Conservation (phyloP, 2,888 invertebrate species). For the Empis stercorea region DNA sequence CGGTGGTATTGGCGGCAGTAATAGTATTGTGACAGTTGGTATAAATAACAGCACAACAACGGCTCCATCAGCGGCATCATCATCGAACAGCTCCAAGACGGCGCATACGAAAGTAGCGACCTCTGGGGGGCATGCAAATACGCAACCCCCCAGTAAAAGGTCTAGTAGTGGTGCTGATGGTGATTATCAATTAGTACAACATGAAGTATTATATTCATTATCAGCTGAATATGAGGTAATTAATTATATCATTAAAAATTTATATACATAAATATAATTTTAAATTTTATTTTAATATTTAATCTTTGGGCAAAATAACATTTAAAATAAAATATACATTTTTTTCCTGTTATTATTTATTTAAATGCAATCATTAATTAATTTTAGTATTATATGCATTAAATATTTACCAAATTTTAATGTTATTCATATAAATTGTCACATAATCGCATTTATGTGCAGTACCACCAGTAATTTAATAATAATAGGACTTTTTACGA, state of each 20-base stretch:
- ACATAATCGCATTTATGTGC: no score
- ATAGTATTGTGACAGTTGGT: slow-evolving; percentile 7
- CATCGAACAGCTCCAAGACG: slow-evolving; percentile 34
- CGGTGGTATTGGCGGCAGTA: slow-evolving; percentile 2
- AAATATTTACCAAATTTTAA: no score
- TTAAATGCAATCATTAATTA: no score
- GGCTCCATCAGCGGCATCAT: slow-evolving; percentile 19
- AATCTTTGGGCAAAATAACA: no score
- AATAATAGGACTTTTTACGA: no score
- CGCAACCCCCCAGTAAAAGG: slow-evolving; percentile 47
- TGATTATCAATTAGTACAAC: slow-evolving; percentile 96
- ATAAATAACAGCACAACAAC: slow-evolving; percentile 17
- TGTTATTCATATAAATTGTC: no score
- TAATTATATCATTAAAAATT: neutral
- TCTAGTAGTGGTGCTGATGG: slow-evolving; percentile 84
- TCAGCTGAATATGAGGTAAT: slow-evolving; percentile 70
- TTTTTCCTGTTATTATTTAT: no score
- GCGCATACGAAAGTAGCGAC: slow-evolving; percentile 38
- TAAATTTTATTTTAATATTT: neutral
- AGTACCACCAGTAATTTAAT: no score
- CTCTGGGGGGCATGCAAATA: slow-evolving; percentile 39
- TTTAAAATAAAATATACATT: no score
- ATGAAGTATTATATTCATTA: slow-evolving; percentile 94
- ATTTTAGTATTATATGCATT: no score
- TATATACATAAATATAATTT: no score